Base-by-base conservation (phyloP, 2,797 vertebrate species). In the Cuniculus paca region DNA sequence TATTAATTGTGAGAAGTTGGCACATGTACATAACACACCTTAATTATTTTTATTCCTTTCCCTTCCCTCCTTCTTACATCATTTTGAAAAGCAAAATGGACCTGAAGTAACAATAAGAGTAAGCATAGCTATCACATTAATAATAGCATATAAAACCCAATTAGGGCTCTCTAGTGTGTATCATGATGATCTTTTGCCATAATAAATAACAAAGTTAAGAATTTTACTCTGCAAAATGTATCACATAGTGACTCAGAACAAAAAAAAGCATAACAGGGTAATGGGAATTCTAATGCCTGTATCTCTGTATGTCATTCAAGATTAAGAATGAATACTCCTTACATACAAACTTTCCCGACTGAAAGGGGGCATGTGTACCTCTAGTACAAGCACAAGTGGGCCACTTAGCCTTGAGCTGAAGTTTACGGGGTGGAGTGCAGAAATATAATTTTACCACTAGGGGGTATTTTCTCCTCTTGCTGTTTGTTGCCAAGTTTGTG, bases 401-500 rank as follows among this genome's bases (percentile, higher is more conserved):
- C 19, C 54, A 36, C 22, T 50, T 13, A 48, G 48, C 13, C 1
- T 1, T 1, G 24, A 90, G 65, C 16, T 92, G 48, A 89, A 94
- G 89, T 75, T 78, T 34, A 85, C 36, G 68, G 45, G 31, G 13
- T 14, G 13, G 13, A 6, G 54, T 95, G 86, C 87, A 96, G 87
- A 70, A 22, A 90, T 75, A 17, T 8, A 72, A 78, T 90, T 58
- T 95, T 63, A 93, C 96, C 96, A 95, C 94, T 84, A 97, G 96
- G 92, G 93, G 96, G 93, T 82, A 86, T 72, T 95, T 79, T 93
- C 61, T 84, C 74, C 61, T 95, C 93, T 95, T 94, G 50, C 0
- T 31, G 90, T 63, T 58, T n/a, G 17, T 81, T 39, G 56, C 50
- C 68, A 48, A 36, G 16, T 92, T 95, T 94, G 78, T 52, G 6